These are phyloP conservation scores for Neuroterus valhalla DNA, from an alignment of 1,140 invertebrate species.

Conservation along the genomic window DNA sequence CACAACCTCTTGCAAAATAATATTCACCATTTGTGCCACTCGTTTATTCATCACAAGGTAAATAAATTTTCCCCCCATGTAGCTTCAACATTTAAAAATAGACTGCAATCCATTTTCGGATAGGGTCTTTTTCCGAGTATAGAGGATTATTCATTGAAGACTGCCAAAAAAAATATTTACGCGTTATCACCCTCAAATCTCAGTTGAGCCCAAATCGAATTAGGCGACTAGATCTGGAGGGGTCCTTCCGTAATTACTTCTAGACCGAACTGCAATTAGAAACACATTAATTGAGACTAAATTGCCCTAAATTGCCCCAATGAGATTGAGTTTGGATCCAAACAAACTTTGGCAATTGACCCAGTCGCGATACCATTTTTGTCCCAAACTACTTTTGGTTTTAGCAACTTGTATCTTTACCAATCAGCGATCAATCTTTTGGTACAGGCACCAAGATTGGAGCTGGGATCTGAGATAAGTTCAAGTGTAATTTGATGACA, in stretches of 20 bases:
- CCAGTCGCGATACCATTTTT: constrained; percentile 2
- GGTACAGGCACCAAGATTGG: not conserved
- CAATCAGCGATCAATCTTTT: constrained; percentile 2
- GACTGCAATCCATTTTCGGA: not conserved
- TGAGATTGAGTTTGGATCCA: constrained; percentile 19
- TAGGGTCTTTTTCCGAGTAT: not conserved
- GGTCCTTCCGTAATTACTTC: constrained; percentile 46
- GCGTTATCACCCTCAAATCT: constrained; percentile 51
- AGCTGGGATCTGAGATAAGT: not conserved
- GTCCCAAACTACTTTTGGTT: constrained; percentile 1
- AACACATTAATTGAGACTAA: constrained; percentile 38
- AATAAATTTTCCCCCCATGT: too few relatives aligned
- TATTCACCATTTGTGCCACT: not conserved
- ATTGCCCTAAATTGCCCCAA: not conserved
- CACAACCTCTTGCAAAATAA: not conserved
- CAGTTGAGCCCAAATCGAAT: constrained; percentile 51
- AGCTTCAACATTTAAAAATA: not conserved
- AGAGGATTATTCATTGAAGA: not conserved
- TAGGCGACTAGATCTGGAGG: constrained; percentile 36
- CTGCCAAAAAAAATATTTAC: constrained; percentile 18
- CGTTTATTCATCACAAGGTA: too few relatives aligned
- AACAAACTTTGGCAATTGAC: constrained; percentile 14
- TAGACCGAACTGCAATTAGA: constrained; percentile 42
- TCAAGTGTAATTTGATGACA: constrained; percentile 3
- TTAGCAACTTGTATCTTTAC: not conserved